These are phyloP conservation scores for Euphydryas editha DNA, from an alignment of 2,888 invertebrate genomes.

Conservation along the genomic window DNA sequence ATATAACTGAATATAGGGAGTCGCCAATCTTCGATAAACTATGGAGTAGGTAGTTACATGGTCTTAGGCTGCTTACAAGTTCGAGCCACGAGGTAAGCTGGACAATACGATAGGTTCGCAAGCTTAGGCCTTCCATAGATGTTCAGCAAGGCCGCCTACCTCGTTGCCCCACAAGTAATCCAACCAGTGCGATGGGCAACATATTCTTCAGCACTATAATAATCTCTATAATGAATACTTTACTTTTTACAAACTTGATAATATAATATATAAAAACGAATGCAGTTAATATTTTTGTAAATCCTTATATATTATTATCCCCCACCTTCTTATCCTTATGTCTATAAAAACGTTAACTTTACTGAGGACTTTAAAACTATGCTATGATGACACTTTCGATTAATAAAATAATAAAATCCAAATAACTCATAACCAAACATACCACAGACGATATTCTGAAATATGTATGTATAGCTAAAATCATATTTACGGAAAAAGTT, in stretches of 20 bases:
- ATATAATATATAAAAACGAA: too few relatives aligned
- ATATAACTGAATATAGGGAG: constrained; percentile 24
- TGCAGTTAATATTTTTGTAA: background rate
- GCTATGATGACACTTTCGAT: too few relatives aligned
- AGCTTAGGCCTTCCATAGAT: constrained; percentile 46
- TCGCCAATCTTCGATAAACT: constrained; percentile 28
- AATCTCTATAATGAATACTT: constrained; percentile 2
- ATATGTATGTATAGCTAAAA: too few relatives aligned
- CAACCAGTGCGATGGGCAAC: constrained; percentile 39
- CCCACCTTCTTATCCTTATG: too few relatives aligned
- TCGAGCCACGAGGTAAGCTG: constrained; percentile 39
- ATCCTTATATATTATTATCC: background rate
- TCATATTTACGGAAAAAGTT: too few relatives aligned
- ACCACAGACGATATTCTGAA: too few relatives aligned
- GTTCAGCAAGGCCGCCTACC: constrained; percentile 51
- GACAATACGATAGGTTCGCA: constrained; percentile 54
- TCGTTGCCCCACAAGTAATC: constrained; percentile 37
- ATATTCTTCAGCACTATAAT: background rate
- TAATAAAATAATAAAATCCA: too few relatives aligned
- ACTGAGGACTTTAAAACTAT: too few relatives aligned
- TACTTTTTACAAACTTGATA: too few relatives aligned
- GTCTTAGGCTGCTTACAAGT: constrained; percentile 42
- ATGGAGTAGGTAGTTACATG: constrained; percentile 31
- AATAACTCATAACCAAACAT: too few relatives aligned
- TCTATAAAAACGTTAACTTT: too few relatives aligned